These are phyloP conservation scores for Nephotettix cincticeps DNA, from an alignment of 1,140 invertebrate genomes.

Conservation along the genomic window DNA sequence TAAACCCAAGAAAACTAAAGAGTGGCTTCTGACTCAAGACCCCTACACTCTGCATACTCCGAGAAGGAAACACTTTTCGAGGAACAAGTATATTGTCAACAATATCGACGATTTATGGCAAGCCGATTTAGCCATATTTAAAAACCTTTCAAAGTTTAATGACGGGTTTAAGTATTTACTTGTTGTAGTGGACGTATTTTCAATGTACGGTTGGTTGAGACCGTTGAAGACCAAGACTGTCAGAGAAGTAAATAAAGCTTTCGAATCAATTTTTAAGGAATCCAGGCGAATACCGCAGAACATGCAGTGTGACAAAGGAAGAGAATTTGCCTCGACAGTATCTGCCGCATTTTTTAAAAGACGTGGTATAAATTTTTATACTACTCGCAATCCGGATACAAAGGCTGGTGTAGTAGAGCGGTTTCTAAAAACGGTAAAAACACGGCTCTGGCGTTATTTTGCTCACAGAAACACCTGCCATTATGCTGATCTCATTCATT, in stretches of 20 bases:
- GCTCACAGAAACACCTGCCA: neutral
- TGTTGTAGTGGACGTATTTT: neutral
- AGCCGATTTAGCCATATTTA: too few species aligned
- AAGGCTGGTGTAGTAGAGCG: neutral
- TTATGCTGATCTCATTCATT: neutral
- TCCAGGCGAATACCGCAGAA: neutral
- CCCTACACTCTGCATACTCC: too few species aligned
- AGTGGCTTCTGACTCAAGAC: too few species aligned
- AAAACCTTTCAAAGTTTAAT: too few species aligned
- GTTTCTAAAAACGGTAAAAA: neutral
- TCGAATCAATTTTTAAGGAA: neutral
- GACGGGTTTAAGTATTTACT: neutral
- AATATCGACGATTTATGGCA: too few species aligned
- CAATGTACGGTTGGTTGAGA: neutral
- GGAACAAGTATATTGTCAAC: too few species aligned
- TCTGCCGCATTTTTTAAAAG: neutral
- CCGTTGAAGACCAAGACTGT: neutral
- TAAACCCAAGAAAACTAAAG: too few species aligned
- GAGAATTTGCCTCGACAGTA: neutral
- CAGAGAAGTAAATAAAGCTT: neutral
- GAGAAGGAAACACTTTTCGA: too few species aligned
- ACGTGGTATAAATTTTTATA: neutral
- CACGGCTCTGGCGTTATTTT: neutral
- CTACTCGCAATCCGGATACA: neutral
- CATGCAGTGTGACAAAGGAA: neutral